These are phyloP conservation scores for Glyphotaelius pellucidus DNA, from an alignment of 2,888 invertebrate species.

Conservation along the genomic window DNA sequence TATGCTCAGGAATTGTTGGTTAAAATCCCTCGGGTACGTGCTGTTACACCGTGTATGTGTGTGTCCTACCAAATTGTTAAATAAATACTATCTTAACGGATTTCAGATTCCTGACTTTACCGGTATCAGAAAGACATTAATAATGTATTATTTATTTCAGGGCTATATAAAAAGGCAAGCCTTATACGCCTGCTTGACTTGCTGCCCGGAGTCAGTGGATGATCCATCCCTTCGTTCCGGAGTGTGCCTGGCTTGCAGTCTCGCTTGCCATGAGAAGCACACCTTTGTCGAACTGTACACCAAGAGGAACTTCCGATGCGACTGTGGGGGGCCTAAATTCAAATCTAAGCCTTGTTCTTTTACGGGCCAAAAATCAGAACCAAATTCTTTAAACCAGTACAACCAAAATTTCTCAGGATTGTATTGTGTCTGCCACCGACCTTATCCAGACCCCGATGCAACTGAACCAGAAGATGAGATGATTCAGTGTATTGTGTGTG, in stretches of 20 bases:
- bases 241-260: constrained; percentile 95
- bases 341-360: constrained; percentile 83
- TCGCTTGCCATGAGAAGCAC: constrained; percentile 97
- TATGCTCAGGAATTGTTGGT: no score
- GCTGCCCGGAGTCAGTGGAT: constrained; percentile 82
- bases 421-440: constrained; percentile 94
- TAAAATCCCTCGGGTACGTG: no score
- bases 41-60: no score
- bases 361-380: constrained; percentile 79
- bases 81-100: no score
- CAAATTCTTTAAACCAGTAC: constrained; percentile 82
- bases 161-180: constrained; percentile 96
- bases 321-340: constrained; percentile 93
- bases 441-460: constrained; percentile 95
- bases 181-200: constrained; percentile 95
- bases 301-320: constrained; percentile 96
- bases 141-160: constrained; percentile 74
- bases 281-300: constrained; percentile 97
- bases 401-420: constrained; percentile 96
- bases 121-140: neutral
- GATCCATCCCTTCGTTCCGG: constrained; percentile 84
- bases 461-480: constrained; percentile 88
- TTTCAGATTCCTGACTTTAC: neutral
- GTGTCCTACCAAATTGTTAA: no score
- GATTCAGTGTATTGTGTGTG: constrained; percentile 97